Evolutionary conservation across 2,888 invertebrate species (phyloP).

Genomic region (Ectemnius continuus): DNA sequence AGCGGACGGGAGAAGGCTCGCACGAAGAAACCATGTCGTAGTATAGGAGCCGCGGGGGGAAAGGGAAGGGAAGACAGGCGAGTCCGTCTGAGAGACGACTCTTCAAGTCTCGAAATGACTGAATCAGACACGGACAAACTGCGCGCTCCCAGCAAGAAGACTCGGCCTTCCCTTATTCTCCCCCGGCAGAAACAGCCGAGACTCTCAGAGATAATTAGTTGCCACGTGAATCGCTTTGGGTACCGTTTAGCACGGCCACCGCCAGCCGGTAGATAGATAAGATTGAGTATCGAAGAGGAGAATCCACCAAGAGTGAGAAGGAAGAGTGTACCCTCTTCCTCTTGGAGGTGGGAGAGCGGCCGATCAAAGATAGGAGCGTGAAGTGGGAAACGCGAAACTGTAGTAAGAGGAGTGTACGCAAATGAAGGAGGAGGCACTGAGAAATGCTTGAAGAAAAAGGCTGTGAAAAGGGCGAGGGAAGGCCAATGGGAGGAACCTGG

Average conservation of each 20-base stretch:
- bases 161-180: no score
- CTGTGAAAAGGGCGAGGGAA: conserved; percentile 25
- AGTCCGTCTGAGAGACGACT: not conserved
- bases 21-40: not conserved
- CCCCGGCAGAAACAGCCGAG: no score
- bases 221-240: no score
- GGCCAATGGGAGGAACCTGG: conserved; percentile 56
- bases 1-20: not conserved
- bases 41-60: conserved; percentile 24
- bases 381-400: conserved; percentile 12
- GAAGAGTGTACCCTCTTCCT: not conserved
- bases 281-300: not conserved
- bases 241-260: not conserved
- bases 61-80: conserved; percentile 16
- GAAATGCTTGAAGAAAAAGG: conserved; percentile 13
- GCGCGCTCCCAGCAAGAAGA: no score
- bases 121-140: conserved; percentile 1
- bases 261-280: not conserved
- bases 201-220: no score
- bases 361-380: not conserved
- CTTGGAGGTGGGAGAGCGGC: not conserved
- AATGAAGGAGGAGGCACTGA: conserved; percentile 15
- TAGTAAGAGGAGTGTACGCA: conserved; percentile 7
- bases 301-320: not conserved
- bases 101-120: not conserved